These are phyloP conservation scores for Sinohyriopsis cumingii DNA, from an alignment of 2,888 invertebrate species.

Conservation along the genomic window DNA sequence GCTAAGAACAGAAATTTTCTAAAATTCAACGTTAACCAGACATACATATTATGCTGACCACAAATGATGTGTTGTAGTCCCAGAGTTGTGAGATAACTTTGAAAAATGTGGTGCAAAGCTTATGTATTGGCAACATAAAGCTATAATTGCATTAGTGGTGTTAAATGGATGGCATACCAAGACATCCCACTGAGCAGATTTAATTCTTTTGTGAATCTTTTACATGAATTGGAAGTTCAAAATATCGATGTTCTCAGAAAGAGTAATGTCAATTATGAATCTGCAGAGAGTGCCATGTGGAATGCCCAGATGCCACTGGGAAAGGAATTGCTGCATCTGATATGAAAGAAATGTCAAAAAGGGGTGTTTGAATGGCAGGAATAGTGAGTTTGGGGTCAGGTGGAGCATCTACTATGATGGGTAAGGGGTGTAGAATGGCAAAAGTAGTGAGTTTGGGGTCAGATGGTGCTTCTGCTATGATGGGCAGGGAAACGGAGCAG, in stretches of 20 bases:
- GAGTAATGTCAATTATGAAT: constrained; percentile 14
- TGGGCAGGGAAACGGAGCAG: constrained; percentile 11
- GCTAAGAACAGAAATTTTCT: no score
- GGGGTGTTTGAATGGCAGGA: not conserved
- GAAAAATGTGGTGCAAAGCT: no score
- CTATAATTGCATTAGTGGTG: constrained; percentile 6
- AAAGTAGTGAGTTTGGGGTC: not conserved
- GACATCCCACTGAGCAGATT: constrained; percentile 15
- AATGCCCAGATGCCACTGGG: constrained; percentile 8
- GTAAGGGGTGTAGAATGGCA: no score
- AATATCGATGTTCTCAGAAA: constrained; percentile 6
- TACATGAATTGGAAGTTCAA: constrained; percentile 2
- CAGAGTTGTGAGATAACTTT: no score
- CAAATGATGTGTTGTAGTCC: no score
- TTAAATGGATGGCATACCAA: constrained; percentile 16
- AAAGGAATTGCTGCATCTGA: constrained; percentile 6
- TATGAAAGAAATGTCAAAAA: not conserved
- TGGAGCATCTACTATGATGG: no score
- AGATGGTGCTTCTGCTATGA: constrained; percentile 10
- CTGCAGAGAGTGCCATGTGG: constrained; percentile 5
- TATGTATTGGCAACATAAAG: no score
- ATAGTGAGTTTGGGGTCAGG: no score
- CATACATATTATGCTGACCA: no score
- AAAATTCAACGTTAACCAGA: no score
- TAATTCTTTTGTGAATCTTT: constrained; percentile 16